Evolutionary conservation across 2,113 vertebrate species (phyloP), one percentile per base, ranked within the genome.

Genomic region (Melanostigma gelatinosum): DNA sequence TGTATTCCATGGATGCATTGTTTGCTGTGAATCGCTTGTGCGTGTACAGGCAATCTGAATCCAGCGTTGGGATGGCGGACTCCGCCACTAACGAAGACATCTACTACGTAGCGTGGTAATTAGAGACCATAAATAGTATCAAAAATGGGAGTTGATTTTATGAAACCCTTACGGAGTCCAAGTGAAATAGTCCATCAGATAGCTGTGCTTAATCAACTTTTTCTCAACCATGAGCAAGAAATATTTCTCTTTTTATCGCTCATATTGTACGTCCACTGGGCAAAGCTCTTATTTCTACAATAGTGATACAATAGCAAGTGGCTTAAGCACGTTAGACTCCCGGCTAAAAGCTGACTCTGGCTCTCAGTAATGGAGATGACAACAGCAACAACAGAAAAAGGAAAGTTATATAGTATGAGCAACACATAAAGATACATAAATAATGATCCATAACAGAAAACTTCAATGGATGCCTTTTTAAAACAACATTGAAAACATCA

Each of bases 381-480:
- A 82, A 88, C 68, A 84, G 73, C 69, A 78, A 84, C 65, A 88
- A 90, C 61, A 80, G 60, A 75, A 85, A 91, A 92, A 88, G 9
- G 34, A 88, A 92, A 89, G 63, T 73, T 75, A 88, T 60, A 86
- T 80, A 78, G 48, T 69, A 87, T 91, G 90, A 88, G 42, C 61
- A 90, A 93, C 84, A 90, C 70, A 68, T 57, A 89, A 88, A 89
- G 57, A 66, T 77, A 93, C 90, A 91, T 73, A 92, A 91, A 88
- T 85, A 88, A 93, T 87, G 83, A 91, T 75, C 46, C 48, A 87
- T 63, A 87, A 85, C 11, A 88, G 79, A 94, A 93, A 94, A 85
- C 92, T 85, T 92, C 81, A 94, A 91, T 84, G 89, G 91, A 92
- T 91, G 89, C 87, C 83, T 91, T 93, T 89, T 20, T 46, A 40